Evolutionary conservation across 2,797 vertebrate species (phyloP).

Genomic region (Poliocrania exsul): DNA sequence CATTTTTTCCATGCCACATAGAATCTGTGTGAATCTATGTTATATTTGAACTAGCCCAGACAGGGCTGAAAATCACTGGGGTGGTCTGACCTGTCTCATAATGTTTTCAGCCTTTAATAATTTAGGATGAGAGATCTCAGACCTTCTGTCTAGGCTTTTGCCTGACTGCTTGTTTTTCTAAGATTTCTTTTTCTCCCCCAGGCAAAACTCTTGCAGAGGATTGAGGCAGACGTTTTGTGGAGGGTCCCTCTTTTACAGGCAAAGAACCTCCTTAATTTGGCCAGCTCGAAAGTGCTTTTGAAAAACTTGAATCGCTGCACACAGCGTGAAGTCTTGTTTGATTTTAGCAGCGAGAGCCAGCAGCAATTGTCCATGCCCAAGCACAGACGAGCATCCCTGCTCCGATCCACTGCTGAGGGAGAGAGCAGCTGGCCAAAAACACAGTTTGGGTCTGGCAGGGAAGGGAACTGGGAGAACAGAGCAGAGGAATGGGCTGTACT

Average conservation of each 20-base stretch:
- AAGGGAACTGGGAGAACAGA: neutral
- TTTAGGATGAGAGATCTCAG: neutral
- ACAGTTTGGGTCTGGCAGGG: neutral
- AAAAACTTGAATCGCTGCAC: neutral
- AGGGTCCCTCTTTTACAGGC: neutral
- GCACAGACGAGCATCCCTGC: neutral
- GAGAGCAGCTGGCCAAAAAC: neutral
- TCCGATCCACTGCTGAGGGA: rapidly evolving
- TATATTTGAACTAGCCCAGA: neutral
- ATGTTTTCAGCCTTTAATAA: constrained; percentile 20
- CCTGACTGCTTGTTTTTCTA: neutral
- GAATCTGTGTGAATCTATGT: neutral
- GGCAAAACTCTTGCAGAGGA: constrained; percentile 1
- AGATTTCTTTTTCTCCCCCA: neutral
- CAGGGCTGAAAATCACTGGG: neutral
- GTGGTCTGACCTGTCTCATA: neutral
- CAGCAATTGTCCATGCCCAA: rapidly evolving
- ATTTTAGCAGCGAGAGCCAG: neutral
- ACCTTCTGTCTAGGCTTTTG: neutral
- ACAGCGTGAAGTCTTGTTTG: neutral
- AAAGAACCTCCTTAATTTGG: neutral
- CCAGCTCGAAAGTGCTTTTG: neutral
- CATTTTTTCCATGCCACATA: rapidly evolving
- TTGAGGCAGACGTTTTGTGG: neutral
- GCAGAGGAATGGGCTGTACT: neutral